These are phyloP conservation scores for Nasonia longicornis DNA, from an alignment of 1,140 invertebrate species.

Conservation along the genomic window DNA sequence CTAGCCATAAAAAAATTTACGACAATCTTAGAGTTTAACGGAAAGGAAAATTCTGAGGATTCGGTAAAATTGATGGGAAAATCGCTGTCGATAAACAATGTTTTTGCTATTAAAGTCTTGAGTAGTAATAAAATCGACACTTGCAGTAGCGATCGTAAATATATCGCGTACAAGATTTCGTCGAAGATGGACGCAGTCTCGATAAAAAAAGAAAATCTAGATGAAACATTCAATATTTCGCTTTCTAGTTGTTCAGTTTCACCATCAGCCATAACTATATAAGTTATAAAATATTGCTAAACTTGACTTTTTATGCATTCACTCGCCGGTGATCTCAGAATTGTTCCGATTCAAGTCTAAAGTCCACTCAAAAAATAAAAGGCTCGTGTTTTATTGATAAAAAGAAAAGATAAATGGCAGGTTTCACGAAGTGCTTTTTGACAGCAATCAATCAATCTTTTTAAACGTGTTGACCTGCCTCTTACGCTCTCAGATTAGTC, in stretches of 20 bases:
- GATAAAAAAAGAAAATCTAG: background rate
- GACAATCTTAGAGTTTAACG: background rate
- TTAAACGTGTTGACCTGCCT: slow-evolving; percentile 20
- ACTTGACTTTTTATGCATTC: background rate
- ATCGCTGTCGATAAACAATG: background rate
- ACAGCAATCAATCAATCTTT: background rate
- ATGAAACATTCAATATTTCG: background rate
- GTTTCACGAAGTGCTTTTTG: slow-evolving; percentile 15
- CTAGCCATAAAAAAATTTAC: background rate
- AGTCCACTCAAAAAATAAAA: no score
- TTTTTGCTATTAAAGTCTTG: background rate
- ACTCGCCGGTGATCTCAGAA: background rate
- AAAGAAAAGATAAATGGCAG: background rate
- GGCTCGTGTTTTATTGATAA: no score
- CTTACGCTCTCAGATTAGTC: background rate
- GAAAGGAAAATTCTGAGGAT: background rate
- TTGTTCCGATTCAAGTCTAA: no score
- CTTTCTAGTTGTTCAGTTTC: background rate
- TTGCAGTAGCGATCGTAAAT: background rate
- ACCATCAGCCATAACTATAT: background rate
- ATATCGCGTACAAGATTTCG: background rate
- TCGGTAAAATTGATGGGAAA: background rate
- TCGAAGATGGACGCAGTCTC: background rate
- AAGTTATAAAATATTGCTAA: background rate
- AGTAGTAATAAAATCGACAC: background rate